Evolutionary conservation across 2,113 vertebrate species (phyloP).

Genomic region (Platysternon megacephalum): DNA sequence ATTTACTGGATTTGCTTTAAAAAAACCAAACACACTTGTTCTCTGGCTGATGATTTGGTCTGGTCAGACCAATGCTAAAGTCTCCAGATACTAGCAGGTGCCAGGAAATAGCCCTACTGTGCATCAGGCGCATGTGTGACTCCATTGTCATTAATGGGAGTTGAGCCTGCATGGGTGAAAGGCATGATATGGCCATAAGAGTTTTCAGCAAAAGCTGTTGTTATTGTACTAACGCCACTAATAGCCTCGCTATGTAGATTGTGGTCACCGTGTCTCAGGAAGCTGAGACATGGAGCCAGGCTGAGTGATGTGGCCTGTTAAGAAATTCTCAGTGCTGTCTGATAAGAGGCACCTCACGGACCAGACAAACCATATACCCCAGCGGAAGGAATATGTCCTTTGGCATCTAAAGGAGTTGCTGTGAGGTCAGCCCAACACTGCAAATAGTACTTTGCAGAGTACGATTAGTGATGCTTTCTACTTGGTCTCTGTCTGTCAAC

Average conservation of each 20-base stretch:
- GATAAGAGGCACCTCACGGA: neutral
- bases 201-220: neutral
- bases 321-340: neutral
- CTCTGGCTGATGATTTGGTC: slow-evolving; percentile 43
- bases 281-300: neutral
- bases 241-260: neutral
- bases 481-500: neutral
- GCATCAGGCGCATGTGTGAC: neutral
- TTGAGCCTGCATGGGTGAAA: neutral
- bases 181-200: neutral
- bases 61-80: slow-evolving; percentile 8
- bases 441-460: neutral
- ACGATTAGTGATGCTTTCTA: neutral
- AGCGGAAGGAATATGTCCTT: neutral
- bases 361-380: too few species aligned
- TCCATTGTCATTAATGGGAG: neutral
- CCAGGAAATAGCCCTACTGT: slow-evolving; percentile 34
- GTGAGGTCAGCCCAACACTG: neutral
- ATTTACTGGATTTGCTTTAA: too few species aligned
- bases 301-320: neutral
- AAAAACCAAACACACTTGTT: neutral
- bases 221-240: neutral
- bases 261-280: neutral
- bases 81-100: neutral
- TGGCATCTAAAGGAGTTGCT: neutral